Conservation (phyloP, 1,140 invertebrate genomes). For the Ips typographus region DNA sequence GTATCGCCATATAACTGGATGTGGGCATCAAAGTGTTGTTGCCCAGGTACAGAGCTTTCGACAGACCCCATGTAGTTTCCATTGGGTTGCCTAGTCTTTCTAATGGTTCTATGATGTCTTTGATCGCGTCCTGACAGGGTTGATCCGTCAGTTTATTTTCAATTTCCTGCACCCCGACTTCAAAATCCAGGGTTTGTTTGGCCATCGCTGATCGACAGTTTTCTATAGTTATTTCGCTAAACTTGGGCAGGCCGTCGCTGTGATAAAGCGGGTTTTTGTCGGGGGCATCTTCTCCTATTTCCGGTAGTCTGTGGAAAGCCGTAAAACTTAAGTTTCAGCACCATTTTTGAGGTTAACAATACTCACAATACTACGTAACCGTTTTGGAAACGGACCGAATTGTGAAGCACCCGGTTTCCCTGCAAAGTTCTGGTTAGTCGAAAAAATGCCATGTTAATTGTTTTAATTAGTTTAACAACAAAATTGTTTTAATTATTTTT, state of each 20-base stretch:
- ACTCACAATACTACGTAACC: slow-evolving; percentile 27
- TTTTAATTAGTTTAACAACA: neutral
- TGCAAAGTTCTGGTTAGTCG: slow-evolving; percentile 4
- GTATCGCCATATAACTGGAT: slow-evolving; percentile 72
- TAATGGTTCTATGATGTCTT: slow-evolving; percentile 73
- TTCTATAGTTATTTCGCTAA: slow-evolving; percentile 77
- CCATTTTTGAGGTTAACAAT: neutral
- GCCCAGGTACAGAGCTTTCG: slow-evolving; percentile 80
- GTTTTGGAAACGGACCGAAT: slow-evolving; percentile 11
- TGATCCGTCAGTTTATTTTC: slow-evolving; percentile 59
- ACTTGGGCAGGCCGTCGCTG: slow-evolving; percentile 73
- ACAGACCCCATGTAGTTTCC: slow-evolving; percentile 82
- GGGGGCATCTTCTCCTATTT: slow-evolving; percentile 80
- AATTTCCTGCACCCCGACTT: slow-evolving; percentile 69
- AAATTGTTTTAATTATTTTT: too few species aligned
- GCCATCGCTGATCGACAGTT: slow-evolving; percentile 80
- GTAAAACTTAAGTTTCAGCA: slow-evolving; percentile 4
- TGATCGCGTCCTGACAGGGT: slow-evolving; percentile 63
- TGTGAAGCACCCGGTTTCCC: neutral
- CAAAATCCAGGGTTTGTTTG: slow-evolving; percentile 79
- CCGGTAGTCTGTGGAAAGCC: slow-evolving; percentile 72
- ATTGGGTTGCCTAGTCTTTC: slow-evolving; percentile 72
- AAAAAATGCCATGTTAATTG: slow-evolving; percentile 17
- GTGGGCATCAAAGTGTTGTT: slow-evolving; percentile 78
- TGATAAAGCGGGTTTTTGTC: slow-evolving; percentile 74